These are phyloP conservation scores for Caenorhabditis drosophilae DNA, from an alignment of 2,888 invertebrate species.

Conservation along the genomic window DNA sequence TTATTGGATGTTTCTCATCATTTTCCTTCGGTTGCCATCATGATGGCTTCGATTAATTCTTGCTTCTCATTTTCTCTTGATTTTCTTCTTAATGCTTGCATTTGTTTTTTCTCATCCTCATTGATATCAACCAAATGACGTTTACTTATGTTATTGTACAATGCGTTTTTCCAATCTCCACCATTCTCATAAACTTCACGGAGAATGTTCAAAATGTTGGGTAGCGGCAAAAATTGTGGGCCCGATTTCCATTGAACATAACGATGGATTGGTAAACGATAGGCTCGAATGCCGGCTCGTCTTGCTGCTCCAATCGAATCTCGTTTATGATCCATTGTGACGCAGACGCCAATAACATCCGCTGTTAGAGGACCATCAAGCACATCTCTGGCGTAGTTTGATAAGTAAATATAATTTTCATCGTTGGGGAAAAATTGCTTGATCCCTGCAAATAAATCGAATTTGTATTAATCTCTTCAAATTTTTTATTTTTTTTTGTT, in stretches of 20 bases:
- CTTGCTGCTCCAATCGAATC: slow-evolving; percentile 51
- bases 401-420: slow-evolving; percentile 45
- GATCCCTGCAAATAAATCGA: slow-evolving; percentile 21
- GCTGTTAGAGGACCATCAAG: slow-evolving; percentile 60
- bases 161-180: slow-evolving; percentile 61
- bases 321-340: slow-evolving; percentile 46
- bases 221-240: slow-evolving; percentile 48
- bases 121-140: slow-evolving; percentile 23
- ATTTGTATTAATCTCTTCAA: no score
- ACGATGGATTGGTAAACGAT: slow-evolving; percentile 52
- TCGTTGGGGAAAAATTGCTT: slow-evolving; percentile 15
- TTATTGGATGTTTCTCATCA: no score
- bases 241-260: slow-evolving; percentile 63
- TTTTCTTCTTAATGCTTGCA: slow-evolving; percentile 15
- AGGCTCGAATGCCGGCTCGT: slow-evolving; percentile 36
- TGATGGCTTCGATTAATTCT: slow-evolving; percentile 25
- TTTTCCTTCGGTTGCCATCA: slow-evolving; percentile 13
- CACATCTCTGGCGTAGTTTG: slow-evolving; percentile 44
- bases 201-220: slow-evolving; percentile 48
- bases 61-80: slow-evolving; percentile 24
- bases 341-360: slow-evolving; percentile 45
- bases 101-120: slow-evolving; percentile 15
- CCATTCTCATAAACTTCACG: slow-evolving; percentile 46
- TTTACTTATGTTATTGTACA: slow-evolving; percentile 46
- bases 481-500: no score